Evolutionary conservation across 1,140 invertebrate species (phyloP).

Genomic region (Medauroidea extradentata): DNA sequence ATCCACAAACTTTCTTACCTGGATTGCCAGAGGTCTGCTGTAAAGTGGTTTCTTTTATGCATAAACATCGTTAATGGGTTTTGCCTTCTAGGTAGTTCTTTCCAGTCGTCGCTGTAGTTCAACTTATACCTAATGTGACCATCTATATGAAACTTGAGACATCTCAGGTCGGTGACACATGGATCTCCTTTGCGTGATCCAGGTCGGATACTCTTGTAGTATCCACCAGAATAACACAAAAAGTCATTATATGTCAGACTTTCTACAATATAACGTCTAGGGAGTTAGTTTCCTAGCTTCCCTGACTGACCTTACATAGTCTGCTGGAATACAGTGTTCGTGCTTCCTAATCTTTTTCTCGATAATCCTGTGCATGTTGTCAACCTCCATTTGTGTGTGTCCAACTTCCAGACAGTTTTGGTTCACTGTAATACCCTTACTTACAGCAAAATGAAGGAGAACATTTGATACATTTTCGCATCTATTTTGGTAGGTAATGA

Average conservation of each 20-base stretch:
- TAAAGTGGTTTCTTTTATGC: not conserved
- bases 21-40: not conserved
- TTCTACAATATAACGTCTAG: too few relatives aligned
- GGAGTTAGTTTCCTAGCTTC: too few relatives aligned
- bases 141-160: conserved; percentile 4
- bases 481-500: too few relatives aligned
- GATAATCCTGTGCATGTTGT: not conserved
- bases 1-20: conserved; percentile 2
- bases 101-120: conserved; percentile 1
- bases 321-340: too few relatives aligned
- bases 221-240: conserved; percentile 4
- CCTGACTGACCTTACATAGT: too few relatives aligned
- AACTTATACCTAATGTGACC: conserved; percentile 6
- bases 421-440: too few relatives aligned
- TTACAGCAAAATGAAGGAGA: too few relatives aligned
- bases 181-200: not conserved
- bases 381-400: not conserved
- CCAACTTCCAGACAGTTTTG: too few relatives aligned
- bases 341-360: not conserved
- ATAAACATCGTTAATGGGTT: not conserved
- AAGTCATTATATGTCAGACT: not conserved
- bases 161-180: conserved; percentile 11
- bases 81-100: conserved; percentile 5
- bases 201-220: conserved; percentile 3
- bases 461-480: too few relatives aligned